phyloP scores from a whole-genome alignment of 2,797 vertebrate genomes.

The Todus mexicanus region DNA sequence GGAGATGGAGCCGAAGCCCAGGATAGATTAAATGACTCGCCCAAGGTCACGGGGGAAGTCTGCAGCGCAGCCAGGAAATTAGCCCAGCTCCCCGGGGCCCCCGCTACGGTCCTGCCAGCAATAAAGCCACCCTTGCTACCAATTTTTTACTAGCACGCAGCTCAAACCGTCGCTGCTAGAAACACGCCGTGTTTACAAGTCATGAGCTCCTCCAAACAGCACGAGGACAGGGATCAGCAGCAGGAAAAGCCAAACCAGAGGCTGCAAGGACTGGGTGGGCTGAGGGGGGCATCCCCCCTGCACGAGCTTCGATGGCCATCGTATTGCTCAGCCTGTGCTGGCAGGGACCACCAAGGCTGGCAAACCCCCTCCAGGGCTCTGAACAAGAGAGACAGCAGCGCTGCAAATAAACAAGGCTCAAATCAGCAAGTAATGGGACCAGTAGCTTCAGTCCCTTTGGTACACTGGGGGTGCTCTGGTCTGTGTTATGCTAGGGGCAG shows the following conservation, averaged over 20 bases:
- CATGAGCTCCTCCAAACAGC: neutral
- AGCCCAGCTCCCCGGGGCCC: conserved; percentile 21
- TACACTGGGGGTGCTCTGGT: neutral
- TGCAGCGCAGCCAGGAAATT: conserved; percentile 44
- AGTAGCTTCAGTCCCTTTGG: neutral
- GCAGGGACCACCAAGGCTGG: neutral
- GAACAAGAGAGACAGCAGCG: neutral
- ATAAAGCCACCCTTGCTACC: conserved; percentile 51
- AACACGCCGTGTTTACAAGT: neutral
- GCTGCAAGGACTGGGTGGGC: neutral
- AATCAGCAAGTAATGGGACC: neutral
- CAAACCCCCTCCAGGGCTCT: neutral
- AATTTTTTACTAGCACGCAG: neutral
- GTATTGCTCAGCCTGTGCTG: neutral
- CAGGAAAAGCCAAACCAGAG: neutral
- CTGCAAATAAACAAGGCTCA: neutral
- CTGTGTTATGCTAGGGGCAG: neutral
- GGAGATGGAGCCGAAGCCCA: conserved; percentile 35
- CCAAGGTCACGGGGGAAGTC: conserved; percentile 61
- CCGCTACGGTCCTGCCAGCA: neutral
- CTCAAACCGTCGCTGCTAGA: neutral
- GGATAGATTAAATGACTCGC: conserved; percentile 62
- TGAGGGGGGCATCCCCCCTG: accelerated
- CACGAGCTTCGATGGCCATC: neutral
- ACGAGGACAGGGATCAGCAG: neutral